Percentiles rank a stretch among this genome's conserved stretches.
Evolutionary conservation across 2,797 vertebrate genomes (phyloP).

Genomic region (Phaenicophaeus curvirostris): DNA sequence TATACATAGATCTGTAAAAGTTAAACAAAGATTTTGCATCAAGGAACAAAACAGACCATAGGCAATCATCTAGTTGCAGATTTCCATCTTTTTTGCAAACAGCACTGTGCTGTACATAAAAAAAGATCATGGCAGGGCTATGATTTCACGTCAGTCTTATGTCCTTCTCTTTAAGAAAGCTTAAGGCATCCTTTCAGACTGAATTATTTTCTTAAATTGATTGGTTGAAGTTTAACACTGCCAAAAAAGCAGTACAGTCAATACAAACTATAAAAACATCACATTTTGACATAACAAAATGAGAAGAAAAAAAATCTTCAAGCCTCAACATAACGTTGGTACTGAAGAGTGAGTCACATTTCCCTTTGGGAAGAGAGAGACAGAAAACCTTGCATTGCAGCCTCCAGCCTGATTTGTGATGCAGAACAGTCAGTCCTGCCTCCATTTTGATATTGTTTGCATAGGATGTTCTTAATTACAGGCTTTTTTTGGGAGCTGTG

Average conservation of each 20-base stretch:
- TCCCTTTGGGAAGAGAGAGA: neutral
- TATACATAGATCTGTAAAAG: neutral
- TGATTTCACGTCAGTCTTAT: neutral
- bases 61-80: neutral
- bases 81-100: neutral
- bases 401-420: constrained; percentile 54
- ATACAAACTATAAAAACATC: neutral
- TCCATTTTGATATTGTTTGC: constrained; percentile 60
- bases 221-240: neutral
- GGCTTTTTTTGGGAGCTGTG: constrained; percentile 59
- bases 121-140: neutral
- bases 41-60: neutral
- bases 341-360: constrained; percentile 34
- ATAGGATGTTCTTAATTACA: constrained; percentile 72
- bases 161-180: neutral
- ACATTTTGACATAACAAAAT: neutral
- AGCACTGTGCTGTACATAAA: neutral
- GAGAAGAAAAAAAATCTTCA: neutral
- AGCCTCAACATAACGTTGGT: neutral
- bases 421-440: constrained; percentile 60
- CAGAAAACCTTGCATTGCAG: neutral
- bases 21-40: neutral
- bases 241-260: neutral
- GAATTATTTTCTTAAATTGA: neutral
- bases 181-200: neutral